Evolutionary conservation across 1,140 invertebrate genomes (phyloP), one percentile per base, ranked within the genome.

Genomic region (Luehdorfia chinensis): DNA sequence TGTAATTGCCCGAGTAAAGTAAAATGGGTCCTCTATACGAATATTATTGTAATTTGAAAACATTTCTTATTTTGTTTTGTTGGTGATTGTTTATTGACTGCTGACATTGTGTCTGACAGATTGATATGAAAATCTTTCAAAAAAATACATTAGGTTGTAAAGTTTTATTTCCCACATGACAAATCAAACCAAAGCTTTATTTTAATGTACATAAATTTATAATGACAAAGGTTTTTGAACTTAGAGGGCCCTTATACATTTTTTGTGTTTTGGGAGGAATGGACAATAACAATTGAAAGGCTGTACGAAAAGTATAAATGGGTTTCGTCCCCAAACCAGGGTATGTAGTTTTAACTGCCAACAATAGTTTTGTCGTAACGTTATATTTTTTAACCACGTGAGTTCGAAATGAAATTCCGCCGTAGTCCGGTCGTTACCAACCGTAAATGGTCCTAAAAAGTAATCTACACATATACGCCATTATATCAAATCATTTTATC

Each of bases 201-300:
- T 37, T 13, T 9, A 13, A 37, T 36, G 9, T 37, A 21, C 18
- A 4, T 12, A 37, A 15, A 21, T 21, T 21, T 21, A 21, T 21
- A n/a, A n/a, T n/a, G n/a, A 6, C 19, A 6, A 21, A 21, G 19
- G 19, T 21, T 21, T 21, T 6, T n/a, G 6, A 3, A 3, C 6
- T 6, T 3, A 21, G 19, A 16, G 27, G 14, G 14, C 25, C 14
- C 25, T 9, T 12, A 15, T 19, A 30, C 9, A 9, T 36, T 34
- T 44, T 25, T 37, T 16, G 25, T n/a, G 52, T 50, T 44, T 34
- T 61, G 61, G 55, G 50, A 66, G 63, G 74, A 69, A 67, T 49
- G 75, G 80, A 84, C 77, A 81, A 84, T 81, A 84, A 84, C 66
- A 66, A 70, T 45, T 52, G 63, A 69, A 67, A 81, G 77, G 80